Percentiles rank a stretch among this genome's conserved stretches.
Conservation (phyloP, 2,888 invertebrate species). For the Pseudococcus jackbeardsleyi region DNA sequence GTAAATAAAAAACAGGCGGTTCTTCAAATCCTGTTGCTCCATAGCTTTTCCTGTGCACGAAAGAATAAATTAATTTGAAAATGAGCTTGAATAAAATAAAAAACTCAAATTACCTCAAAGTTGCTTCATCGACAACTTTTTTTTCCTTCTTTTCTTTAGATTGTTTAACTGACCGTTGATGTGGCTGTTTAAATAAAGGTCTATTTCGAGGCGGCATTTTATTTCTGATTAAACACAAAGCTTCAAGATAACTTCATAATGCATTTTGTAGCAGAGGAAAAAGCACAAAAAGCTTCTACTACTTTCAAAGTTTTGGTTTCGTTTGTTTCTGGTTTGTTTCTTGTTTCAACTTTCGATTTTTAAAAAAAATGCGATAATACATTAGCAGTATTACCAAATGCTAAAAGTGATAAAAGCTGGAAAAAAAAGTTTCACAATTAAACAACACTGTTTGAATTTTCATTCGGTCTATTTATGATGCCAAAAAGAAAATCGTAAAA, state of each 20-base stretch:
- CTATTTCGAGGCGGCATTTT: slow-evolving; percentile 7
- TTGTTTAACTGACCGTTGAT: neutral
- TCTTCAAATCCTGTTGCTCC: slow-evolving; percentile 26
- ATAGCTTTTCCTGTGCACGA: slow-evolving; percentile 26
- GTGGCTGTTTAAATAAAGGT: neutral
- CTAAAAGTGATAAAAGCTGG: neutral
- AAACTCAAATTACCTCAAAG: neutral
- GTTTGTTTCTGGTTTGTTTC: too few relatives aligned
- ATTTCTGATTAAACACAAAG: neutral
- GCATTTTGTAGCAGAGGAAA: neutral
- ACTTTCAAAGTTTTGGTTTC: neutral
- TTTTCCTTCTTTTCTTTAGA: slow-evolving; percentile 15
- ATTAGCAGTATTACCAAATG: neutral
- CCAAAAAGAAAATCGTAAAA: neutral
- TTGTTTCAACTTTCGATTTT: too few relatives aligned
- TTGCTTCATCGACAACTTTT: neutral
- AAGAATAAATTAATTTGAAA: neutral
- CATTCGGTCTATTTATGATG: neutral
- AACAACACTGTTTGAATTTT: neutral
- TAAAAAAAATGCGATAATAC: neutral
- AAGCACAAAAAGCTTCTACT: neutral
- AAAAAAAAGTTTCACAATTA: neutral
- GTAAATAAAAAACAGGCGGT: slow-evolving; percentile 71
- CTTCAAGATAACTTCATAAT: neutral
- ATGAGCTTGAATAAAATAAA: neutral